Conservation (phyloP, 1,140 invertebrate genomes). For the Conus betulinus region DNA sequence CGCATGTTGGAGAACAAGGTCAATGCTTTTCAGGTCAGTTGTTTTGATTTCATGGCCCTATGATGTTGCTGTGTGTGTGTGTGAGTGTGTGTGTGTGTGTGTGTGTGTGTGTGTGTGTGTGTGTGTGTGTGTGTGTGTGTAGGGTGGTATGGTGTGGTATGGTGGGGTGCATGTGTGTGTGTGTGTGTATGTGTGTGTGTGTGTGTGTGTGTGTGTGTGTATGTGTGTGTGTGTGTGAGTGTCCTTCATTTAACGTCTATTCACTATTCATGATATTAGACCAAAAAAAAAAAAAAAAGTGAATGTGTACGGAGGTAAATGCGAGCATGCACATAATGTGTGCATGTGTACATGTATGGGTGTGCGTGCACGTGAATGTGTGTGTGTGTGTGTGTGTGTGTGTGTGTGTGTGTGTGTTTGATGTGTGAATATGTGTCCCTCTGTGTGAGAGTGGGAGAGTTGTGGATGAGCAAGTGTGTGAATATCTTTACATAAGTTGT, state of each 20-base stretch:
- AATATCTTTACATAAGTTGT: too few species aligned
- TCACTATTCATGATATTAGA: too few species aligned
- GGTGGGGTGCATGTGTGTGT: background rate
- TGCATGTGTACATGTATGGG: background rate
- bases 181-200: too few species aligned
- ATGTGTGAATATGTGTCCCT: background rate
- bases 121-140: background rate
- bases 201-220: too few species aligned
- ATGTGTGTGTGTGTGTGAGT: conserved; percentile 14
- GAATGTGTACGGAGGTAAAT: too few species aligned
- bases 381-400: conserved; percentile 36
- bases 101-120: background rate
- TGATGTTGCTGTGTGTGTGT: background rate
- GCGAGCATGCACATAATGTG: background rate
- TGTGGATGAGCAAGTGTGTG: too few species aligned
- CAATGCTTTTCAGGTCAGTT: conserved; percentile 67
- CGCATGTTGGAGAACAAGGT: conserved; percentile 59
- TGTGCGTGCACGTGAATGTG: conserved; percentile 17
- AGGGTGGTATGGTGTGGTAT: too few species aligned
- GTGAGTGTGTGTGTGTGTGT: background rate
- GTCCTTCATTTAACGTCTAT: background rate
- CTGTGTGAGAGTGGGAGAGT: background rate
- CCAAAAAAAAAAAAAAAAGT: too few species aligned
- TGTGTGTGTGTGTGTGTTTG: too few species aligned
- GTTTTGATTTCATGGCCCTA: background rate